Conservation (phyloP, 2,888 invertebrate genomes). For the Erebia epiphron region DNA sequence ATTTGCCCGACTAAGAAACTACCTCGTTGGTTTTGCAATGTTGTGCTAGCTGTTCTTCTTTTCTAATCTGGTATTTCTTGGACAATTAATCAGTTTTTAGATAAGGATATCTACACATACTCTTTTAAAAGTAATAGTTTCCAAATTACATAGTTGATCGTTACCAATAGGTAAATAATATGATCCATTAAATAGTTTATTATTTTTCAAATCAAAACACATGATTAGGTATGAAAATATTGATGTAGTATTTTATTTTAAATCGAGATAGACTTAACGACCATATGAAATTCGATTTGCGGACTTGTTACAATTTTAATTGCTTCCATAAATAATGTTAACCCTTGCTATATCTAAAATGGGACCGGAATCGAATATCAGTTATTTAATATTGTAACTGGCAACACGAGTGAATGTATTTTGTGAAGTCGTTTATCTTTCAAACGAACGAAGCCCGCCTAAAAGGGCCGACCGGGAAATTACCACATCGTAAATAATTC, state of each 20-base stretch:
- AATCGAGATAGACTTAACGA: not conserved
- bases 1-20: too few species aligned
- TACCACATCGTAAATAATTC: slow-evolving; percentile 80
- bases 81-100: too few species aligned
- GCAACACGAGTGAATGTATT: slow-evolving; percentile 34
- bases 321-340: slow-evolving; percentile 17
- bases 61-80: too few species aligned
- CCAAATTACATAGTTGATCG: too few species aligned
- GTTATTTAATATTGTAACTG: slow-evolving; percentile 26
- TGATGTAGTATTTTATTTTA: not conserved
- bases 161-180: too few species aligned
- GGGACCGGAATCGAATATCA: slow-evolving; percentile 23
- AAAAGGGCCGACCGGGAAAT: slow-evolving; percentile 67
- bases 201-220: too few species aligned
- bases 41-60: too few species aligned
- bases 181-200: too few species aligned
- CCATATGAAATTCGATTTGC: slow-evolving; percentile 16
- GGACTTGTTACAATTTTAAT: slow-evolving; percentile 22
- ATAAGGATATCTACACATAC: too few species aligned
- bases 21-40: too few species aligned
- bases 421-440: slow-evolving; percentile 44
- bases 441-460: slow-evolving; percentile 50
- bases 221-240: not conserved
- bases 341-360: slow-evolving; percentile 9
- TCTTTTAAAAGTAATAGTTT: too few species aligned